Percentiles rank a stretch among this genome's conserved stretches.
Conservation (phyloP, 2,888 invertebrate species). For the Tolmerus cingulatus region DNA sequence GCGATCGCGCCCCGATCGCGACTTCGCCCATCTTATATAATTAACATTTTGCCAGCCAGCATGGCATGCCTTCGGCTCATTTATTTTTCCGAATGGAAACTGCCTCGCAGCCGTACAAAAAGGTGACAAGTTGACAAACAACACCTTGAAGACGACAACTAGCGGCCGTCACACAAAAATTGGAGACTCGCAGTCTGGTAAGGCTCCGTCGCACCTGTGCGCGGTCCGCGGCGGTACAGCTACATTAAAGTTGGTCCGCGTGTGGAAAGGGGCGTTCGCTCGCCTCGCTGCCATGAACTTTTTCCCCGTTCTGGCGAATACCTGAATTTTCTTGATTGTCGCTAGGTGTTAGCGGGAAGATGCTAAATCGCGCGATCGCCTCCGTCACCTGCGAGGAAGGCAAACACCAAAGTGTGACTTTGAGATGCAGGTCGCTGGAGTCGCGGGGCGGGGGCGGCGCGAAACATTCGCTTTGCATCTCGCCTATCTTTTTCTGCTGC, state of each 20-base stretch:
- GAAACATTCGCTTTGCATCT: background rate
- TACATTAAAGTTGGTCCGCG: background rate
- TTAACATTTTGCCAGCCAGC: slow-evolving; percentile 21
- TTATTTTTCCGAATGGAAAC: background rate
- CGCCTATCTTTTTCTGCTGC: background rate
- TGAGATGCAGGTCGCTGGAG: slow-evolving; percentile 18
- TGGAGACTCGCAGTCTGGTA: slow-evolving; percentile 41
- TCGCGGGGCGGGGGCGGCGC: background rate
- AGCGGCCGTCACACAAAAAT: slow-evolving; percentile 38
- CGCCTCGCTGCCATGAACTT: background rate
- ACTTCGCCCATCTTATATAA: background rate
- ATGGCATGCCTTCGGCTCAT: background rate
- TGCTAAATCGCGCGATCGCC: slow-evolving; percentile 23
- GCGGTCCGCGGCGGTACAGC: background rate
- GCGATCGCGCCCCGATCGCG: background rate
- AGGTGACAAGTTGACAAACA: slow-evolving; percentile 26
- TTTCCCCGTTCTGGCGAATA: background rate
- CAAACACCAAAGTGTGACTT: slow-evolving; percentile 36
- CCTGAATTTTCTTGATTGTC: slow-evolving; percentile 20
- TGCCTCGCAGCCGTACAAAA: slow-evolving; percentile 12
- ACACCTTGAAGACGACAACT: slow-evolving; percentile 32
- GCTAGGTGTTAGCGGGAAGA: slow-evolving; percentile 22
- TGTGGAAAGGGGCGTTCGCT: background rate
- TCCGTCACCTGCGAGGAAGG: slow-evolving; percentile 15
- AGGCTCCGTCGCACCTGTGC: slow-evolving; percentile 16